Conservation (phyloP, 1,140 invertebrate species). For the Bombus difficillimus region DNA sequence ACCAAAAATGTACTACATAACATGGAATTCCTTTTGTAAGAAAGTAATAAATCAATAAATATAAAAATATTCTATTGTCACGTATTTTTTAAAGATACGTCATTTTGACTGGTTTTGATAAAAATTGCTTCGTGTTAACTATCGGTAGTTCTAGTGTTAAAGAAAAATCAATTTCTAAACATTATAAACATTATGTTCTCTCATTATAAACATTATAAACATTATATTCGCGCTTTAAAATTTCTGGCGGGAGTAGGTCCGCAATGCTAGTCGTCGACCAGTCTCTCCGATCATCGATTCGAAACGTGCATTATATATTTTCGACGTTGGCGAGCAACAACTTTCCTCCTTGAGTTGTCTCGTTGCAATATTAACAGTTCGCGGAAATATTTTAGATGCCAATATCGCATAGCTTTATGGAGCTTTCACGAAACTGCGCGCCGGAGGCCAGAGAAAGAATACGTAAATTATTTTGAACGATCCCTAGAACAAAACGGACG, state of each 20-base stretch:
- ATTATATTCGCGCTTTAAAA: neutral
- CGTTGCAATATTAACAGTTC: neutral
- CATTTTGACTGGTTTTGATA: too few species aligned
- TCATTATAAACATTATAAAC: neutral
- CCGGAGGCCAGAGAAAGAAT: neutral
- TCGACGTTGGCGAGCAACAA: neutral
- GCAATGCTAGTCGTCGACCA: neutral
- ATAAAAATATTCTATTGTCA: too few species aligned
- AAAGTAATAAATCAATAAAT: too few species aligned
- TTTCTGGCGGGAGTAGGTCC: neutral
- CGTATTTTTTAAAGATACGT: too few species aligned
- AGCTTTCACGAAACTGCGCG: too few species aligned
- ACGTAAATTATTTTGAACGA: conserved; percentile 13
- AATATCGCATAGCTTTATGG: neutral
- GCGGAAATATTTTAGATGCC: neutral
- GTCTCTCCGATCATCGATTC: neutral
- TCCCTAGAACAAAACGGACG: neutral
- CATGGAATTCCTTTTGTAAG: too few species aligned
- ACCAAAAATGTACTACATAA: too few species aligned
- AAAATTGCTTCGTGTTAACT: too few species aligned
- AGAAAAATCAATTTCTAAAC: too few species aligned
- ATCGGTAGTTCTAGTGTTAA: too few species aligned
- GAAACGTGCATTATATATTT: conserved; percentile 11
- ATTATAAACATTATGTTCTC: neutral
- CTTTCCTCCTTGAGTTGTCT: neutral